A percentile compares a stretch with the other conserved stretches of the same genome.
Evolutionary conservation across 2,888 invertebrate genomes (phyloP).

Genomic region (Prenolepis imparis): DNA sequence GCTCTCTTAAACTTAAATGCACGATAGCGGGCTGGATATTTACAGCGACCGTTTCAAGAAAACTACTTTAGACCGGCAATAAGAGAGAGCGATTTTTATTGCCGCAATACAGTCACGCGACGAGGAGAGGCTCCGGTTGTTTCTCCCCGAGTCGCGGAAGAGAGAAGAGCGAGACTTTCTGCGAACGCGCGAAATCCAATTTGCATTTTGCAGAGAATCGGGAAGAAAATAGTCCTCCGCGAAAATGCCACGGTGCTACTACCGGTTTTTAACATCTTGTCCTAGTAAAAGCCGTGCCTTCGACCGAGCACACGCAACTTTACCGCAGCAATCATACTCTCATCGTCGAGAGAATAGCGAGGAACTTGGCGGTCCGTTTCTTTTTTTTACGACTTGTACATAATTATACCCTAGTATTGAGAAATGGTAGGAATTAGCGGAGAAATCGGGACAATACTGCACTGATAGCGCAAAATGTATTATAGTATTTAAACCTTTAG

Average conservation of each 20-base stretch:
- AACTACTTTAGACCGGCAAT: slow-evolving; percentile 62
- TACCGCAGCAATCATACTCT: background rate
- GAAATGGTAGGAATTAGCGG: background rate
- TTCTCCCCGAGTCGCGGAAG: slow-evolving; percentile 13
- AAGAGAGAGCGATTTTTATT: slow-evolving; percentile 57
- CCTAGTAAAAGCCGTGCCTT: slow-evolving; percentile 5
- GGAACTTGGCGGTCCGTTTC: background rate
- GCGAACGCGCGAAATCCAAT: slow-evolving; percentile 54
- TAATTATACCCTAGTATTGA: background rate
- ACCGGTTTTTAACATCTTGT: slow-evolving; percentile 40
- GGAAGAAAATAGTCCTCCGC: slow-evolving; percentile 34
- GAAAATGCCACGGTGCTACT: slow-evolving; percentile 11
- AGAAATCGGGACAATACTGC: background rate
- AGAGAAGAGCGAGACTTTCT: slow-evolving; percentile 27
- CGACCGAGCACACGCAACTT: background rate
- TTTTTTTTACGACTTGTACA: background rate
- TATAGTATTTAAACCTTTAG: background rate
- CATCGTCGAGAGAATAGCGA: background rate
- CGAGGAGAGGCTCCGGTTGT: background rate
- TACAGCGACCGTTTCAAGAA: slow-evolving; percentile 58
- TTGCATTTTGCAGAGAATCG: slow-evolving; percentile 60
- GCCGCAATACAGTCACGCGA: slow-evolving; percentile 66
- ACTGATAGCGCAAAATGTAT: background rate
- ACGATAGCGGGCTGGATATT: slow-evolving; percentile 36
- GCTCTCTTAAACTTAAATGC: slow-evolving; percentile 40